Evolutionary conservation across 1,140 invertebrate genomes (phyloP).

Genomic region (Procambarus virginalis): DNA sequence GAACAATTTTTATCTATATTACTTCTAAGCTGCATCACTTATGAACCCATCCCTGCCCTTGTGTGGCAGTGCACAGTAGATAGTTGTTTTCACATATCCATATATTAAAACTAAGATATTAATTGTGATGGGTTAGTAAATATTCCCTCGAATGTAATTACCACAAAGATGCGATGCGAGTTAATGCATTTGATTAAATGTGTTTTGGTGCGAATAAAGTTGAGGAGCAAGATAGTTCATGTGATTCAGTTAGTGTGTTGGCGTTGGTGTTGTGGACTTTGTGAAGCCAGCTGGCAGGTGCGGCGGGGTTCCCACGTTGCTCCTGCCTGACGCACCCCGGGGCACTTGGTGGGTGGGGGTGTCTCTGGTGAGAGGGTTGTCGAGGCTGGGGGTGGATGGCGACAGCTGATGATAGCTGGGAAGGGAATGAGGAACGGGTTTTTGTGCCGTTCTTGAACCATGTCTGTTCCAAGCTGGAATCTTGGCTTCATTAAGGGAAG

Average conservation of each 20-base stretch:
- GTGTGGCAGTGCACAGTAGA: too few species aligned
- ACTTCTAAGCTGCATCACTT: too few species aligned
- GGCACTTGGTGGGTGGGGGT: background rate
- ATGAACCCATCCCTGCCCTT: too few species aligned
- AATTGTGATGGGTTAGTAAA: background rate
- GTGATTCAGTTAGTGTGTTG: background rate
- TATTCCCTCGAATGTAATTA: background rate
- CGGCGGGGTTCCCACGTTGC: background rate
- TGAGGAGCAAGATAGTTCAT: background rate
- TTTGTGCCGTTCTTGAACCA: background rate
- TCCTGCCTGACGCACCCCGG: background rate
- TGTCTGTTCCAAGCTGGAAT: background rate
- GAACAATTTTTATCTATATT: too few species aligned
- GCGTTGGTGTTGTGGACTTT: background rate
- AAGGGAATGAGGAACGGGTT: background rate
- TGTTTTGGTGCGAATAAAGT: background rate
- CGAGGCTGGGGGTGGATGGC: background rate
- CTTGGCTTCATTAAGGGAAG: background rate
- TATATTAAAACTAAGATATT: too few species aligned
- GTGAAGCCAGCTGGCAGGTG: conserved; percentile 1
- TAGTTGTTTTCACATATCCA: too few species aligned
- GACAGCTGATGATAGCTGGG: too few species aligned
- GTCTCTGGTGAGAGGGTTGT: too few species aligned
- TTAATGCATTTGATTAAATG: background rate
- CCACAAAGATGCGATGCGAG: background rate